Base-by-base conservation (phyloP, 2,113 vertebrate species). In the Sorex araneus region DNA sequence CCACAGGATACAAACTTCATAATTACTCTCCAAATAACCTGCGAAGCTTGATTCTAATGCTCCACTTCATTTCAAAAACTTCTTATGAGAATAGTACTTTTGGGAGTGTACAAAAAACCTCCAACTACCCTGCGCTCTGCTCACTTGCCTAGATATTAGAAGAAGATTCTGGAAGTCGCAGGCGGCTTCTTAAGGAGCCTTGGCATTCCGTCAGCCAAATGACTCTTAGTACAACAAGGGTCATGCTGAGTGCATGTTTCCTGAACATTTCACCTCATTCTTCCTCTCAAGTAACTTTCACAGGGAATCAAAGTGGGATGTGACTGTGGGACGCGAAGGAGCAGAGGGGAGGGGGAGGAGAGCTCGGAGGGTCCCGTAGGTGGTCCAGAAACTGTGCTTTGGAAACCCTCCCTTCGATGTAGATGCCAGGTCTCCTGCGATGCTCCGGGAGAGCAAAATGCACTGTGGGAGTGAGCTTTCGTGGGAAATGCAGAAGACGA, bases 221-320 rank as follows among this genome's bases (percentile, higher is more conserved):
- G 27, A 36, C 11, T 43, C 32, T 81, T 66, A 18, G 40, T 18
- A 8, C 30, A 5, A 32, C 2, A 45, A n/a, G 19, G 23, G 67
- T 54, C 57, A 30, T 1, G 0, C n/a, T 43, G 50, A 88, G 21
- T n/a, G 40, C 27, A 2, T 19, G 54, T 13, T 64, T 75, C 63
- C 63, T 25, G 7, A 19, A n/a, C 45, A 67, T 30, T 84, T 82
- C 28, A 54, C 47, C 32, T 91, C 70, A 47, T 21, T 57, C 40
- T 36, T 79, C 74, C 64, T 71, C 64, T 85, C 60, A 67, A 66
- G 76, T 70, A 43, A n/a, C 9, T 77, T 63, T 88, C 74, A 75
- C 47, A 50, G 92, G 63, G 90, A 43, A 67, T 40, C 7, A 19
- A 87, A 50, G 43, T 74, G 30, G 57, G 30, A 28, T 43, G 30